Evolutionary conservation across 2,888 invertebrate species (phyloP).

Genomic region (Mythimna albipuncta): DNA sequence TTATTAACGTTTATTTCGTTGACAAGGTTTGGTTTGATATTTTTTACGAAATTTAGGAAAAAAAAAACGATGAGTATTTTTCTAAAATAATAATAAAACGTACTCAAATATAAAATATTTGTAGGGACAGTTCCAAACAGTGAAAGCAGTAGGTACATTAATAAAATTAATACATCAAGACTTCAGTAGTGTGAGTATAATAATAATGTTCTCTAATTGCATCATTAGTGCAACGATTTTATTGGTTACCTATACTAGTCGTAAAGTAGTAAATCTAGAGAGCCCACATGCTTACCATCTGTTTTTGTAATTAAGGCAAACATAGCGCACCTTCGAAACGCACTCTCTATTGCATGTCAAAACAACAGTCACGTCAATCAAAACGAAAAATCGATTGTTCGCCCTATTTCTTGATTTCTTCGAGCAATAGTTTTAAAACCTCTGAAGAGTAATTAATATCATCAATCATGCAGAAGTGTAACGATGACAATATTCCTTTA

Average conservation of each 20-base stretch:
- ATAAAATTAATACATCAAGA: too few species aligned
- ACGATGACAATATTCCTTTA: slow-evolving; percentile 96
- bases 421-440: slow-evolving; percentile 4
- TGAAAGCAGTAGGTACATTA: not conserved
- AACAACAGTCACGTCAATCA: slow-evolving; percentile 47
- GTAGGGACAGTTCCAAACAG: not conserved
- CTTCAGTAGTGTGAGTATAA: too few species aligned
- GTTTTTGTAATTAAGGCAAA: not conserved
- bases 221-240: too few species aligned
- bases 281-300: not conserved
- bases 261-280: too few species aligned
- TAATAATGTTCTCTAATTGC: too few species aligned
- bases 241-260: too few species aligned
- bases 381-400: slow-evolving; percentile 64
- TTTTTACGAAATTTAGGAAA: too few species aligned
- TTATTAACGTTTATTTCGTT: too few species aligned
- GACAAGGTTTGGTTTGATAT: too few species aligned
- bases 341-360: slow-evolving; percentile 14
- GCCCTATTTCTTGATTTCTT: slow-evolving; percentile 41
- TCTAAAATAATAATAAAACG: not conserved
- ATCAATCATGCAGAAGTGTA: slow-evolving; percentile 92
- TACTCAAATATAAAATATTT: not conserved
- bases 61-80: not conserved
- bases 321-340: slow-evolving; percentile 1
- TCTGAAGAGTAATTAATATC: slow-evolving; percentile 71